Percentiles rank a stretch among this genome's conserved stretches.
These are phyloP conservation scores for Amblyjoppa fuscipennis DNA, from an alignment of 2,888 invertebrate species.

Conservation along the genomic window DNA sequence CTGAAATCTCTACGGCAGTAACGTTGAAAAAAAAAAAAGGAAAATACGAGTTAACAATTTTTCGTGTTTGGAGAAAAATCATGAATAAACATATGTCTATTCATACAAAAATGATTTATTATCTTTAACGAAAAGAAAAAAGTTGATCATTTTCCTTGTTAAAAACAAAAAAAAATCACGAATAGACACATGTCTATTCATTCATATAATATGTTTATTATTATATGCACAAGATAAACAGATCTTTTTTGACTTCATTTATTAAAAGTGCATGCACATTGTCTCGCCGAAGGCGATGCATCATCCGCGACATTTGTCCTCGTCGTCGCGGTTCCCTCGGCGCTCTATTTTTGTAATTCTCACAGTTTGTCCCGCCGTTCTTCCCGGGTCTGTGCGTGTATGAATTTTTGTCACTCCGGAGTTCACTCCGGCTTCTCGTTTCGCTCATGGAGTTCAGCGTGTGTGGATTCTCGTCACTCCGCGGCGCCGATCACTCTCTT, in stretches of 20 bases:
- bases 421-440: neutral
- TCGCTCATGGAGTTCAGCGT: neutral
- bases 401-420: conserved; percentile 1
- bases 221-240: neutral
- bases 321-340: neutral
- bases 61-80: too few relatives aligned
- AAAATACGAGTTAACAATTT: too few relatives aligned
- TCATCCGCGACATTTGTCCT: neutral
- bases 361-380: neutral
- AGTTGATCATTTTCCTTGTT: neutral
- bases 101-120: too few relatives aligned
- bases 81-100: too few relatives aligned
- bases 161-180: neutral
- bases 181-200: neutral
- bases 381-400: neutral
- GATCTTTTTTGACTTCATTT: neutral
- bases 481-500: conserved; percentile 7
- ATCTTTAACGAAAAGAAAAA: too few relatives aligned
- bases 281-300: conserved; percentile 16
- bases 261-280: neutral
- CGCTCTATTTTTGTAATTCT: conserved; percentile 5
- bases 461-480: conserved; percentile 18
- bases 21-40: too few relatives aligned
- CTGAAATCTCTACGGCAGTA: too few relatives aligned
- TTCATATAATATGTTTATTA: too few relatives aligned